Base-by-base conservation (phyloP, 2,888 invertebrate species). In the Xestia rhomboidea region DNA sequence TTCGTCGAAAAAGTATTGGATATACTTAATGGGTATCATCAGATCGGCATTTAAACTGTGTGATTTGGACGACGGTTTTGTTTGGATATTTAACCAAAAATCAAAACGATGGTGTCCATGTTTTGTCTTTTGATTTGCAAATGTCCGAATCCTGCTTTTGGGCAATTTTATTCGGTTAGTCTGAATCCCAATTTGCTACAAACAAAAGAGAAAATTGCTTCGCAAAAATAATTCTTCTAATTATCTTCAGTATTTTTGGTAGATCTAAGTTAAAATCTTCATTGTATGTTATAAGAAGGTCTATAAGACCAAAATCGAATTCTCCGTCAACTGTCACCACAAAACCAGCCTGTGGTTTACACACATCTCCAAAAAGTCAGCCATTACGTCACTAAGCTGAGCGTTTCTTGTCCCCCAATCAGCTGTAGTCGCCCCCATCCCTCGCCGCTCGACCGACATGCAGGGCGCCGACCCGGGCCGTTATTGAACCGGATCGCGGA, bases 381-480 rank as follows among this genome's bases (percentile, higher is more conserved):
- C 60, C 54, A 80, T 80, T 81, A 83, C 66, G 46, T 24, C 78
- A 77, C 70, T 54, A 71, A 76, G 75, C 81, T 24, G 57, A 72
- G 69, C 68, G 76, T 72, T 81, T 69, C 67, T 73, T 51, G 69
- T 44, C 60, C 83, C 86, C 66, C 82, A 73, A 85, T 85, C 83
- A 83, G 86, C 86, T 86, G 83, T 82, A 82, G 51, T 68, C 82
- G 66, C 68, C 82, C 84, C 86, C 83, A 84, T 82, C 87, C 85
- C 86, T 68, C 78, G 76, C 49, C 73, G 67, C 84, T 87, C 92
- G 94, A 94, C 94, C 94, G 90, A 93, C 81, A 92, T 94, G 83
- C 88, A 89, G 94, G 92, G 87, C 94, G 87, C 83, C 91, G 93
- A 94, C 94, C 94, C 90, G 89, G 81, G 84, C 87, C 88, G 87